A percentile compares a stretch with the other conserved stretches of the same genome.
These are phyloP conservation scores for Promerops cafer DNA, from an alignment of 2,113 vertebrate genomes.

Conservation along the genomic window DNA sequence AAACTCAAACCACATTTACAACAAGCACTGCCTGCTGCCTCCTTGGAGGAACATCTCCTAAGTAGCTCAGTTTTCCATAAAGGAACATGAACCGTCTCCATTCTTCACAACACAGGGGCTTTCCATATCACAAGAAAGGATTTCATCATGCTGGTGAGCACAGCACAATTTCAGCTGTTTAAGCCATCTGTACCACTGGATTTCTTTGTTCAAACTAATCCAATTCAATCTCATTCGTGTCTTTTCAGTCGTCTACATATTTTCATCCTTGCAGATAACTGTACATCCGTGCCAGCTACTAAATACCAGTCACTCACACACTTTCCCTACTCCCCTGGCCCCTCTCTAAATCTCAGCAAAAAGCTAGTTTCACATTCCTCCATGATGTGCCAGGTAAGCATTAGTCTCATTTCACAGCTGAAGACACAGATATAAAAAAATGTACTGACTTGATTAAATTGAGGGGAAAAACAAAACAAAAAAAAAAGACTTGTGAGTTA, in stretches of 20 bases:
- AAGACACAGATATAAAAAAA: not conserved
- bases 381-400: not conserved
- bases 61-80: not conserved
- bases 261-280: not conserved
- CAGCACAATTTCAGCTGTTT: not conserved
- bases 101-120: not conserved
- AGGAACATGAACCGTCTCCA: not conserved
- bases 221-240: not conserved
- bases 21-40: not conserved
- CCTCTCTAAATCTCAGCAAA: not conserved
- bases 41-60: not conserved
- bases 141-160: not conserved
- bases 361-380: not conserved
- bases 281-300: not conserved
- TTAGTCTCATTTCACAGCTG: not conserved
- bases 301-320: not conserved
- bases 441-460: not conserved
- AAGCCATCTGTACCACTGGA: not conserved
- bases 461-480: rapidly evolving
- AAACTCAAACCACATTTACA: not conserved
- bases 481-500: not conserved
- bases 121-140: not conserved
- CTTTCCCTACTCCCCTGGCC: not conserved
- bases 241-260: not conserved
- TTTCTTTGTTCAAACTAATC: not conserved